Conservation (phyloP, 2,113 vertebrate genomes). For the Menidia beryllina region DNA sequence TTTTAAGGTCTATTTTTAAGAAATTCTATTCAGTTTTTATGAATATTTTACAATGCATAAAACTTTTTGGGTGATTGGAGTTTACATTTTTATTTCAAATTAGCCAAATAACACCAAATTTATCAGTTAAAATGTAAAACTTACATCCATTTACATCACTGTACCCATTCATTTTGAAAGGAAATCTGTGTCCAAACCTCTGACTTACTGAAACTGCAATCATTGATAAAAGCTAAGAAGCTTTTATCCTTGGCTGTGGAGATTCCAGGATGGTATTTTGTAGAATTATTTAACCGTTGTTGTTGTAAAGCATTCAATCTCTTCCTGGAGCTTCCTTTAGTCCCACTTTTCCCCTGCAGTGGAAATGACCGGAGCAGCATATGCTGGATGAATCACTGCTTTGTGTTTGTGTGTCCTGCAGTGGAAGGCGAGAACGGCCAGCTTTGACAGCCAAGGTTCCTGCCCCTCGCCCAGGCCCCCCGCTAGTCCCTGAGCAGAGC, state of each 20-base stretch:
- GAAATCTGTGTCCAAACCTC: not conserved
- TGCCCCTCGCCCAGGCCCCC: conserved; percentile 94
- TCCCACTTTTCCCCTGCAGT: not conserved
- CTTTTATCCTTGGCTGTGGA: not conserved
- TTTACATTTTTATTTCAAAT: not conserved
- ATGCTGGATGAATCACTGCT: conserved; percentile 41
- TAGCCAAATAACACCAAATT: not conserved
- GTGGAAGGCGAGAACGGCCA: conserved; percentile 96
- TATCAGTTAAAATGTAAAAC: not conserved
- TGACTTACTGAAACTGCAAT: not conserved
- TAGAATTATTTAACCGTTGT: not conserved
- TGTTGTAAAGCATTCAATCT: not conserved
- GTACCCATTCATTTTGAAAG: no score
- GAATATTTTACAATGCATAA: no score
- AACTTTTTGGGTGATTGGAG: no score
- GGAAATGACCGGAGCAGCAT: conserved; percentile 3
- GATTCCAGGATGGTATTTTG: not conserved
- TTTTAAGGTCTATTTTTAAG: no score
- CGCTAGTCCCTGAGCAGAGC: conserved; percentile 88
- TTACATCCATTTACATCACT: not conserved
- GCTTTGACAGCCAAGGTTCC: conserved; percentile 96
- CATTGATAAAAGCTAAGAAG: not conserved
- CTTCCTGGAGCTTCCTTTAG: not conserved
- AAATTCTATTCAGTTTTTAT: no score
- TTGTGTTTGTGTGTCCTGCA: conserved; percentile 76